Evolutionary conservation across 2,797 vertebrate genomes (phyloP).

Genomic region (Mormyrus proboscirostris): DNA sequence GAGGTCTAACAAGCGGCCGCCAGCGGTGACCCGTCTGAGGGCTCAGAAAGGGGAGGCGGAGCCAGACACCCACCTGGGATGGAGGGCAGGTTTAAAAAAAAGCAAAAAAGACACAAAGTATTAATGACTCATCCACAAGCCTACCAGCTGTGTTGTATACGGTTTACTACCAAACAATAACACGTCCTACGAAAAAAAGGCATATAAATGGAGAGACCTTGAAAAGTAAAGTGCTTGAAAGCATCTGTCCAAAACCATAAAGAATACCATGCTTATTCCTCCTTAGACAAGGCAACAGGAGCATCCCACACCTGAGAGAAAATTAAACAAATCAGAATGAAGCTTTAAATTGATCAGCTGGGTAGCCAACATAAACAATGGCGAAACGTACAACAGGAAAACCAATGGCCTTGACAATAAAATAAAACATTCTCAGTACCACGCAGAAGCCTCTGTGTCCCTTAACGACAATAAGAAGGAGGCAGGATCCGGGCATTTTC

Average conservation of each 20-base stretch:
- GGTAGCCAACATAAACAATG: neutral
- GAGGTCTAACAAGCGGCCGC: conserved; percentile 58
- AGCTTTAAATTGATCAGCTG: conserved; percentile 1
- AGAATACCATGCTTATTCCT: neutral
- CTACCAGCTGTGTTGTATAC: neutral
- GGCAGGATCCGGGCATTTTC: conserved; percentile 40
- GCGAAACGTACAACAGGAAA: neutral
- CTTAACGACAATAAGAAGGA: conserved; percentile 28
- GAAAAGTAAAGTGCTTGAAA: neutral
- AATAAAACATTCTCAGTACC: neutral
- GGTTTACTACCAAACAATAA: neutral
- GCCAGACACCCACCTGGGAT: conserved; percentile 35
- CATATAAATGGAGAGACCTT: neutral
- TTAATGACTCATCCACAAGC: neutral
- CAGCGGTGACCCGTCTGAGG: conserved; percentile 34
- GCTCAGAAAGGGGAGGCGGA: conserved; percentile 35
- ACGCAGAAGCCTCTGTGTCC: conserved; percentile 1
- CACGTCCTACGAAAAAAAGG: neutral
- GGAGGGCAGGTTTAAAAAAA: neutral
- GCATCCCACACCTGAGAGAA: neutral
- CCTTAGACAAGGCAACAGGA: neutral
- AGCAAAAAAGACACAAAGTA: neutral
- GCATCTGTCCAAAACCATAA: neutral
- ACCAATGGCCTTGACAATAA: neutral
- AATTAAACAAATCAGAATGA: neutral